phyloP scores from a whole-genome alignment of 2,113 vertebrate species.

The Oxygymnocypris stewartii region DNA sequence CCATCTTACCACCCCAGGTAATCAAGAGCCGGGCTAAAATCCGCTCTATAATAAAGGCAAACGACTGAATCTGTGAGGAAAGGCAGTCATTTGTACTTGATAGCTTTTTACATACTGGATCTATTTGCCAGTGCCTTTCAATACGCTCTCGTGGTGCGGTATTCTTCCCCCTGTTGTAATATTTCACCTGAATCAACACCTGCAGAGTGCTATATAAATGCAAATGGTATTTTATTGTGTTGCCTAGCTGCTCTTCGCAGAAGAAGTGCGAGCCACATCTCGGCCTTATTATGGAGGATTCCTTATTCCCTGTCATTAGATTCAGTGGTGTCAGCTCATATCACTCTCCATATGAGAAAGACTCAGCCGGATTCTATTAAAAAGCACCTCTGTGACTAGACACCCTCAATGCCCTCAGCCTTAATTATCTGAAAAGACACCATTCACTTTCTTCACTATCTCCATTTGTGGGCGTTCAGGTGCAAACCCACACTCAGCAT shows the following conservation, averaged over 20 bases:
- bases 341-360: conserved; percentile 39
- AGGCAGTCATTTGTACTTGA: conserved; percentile 46
- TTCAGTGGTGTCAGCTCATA: conserved; percentile 53
- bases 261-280: conserved; percentile 38
- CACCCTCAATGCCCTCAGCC: conserved; percentile 29
- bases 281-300: conserved; percentile 46
- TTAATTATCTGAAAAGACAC: conserved; percentile 52
- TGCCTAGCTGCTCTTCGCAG: conserved; percentile 35
- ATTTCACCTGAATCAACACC: conserved; percentile 60
- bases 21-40: conserved; percentile 26
- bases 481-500: neutral
- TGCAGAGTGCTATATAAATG: conserved; percentile 64
- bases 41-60: conserved; percentile 23
- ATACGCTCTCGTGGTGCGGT: conserved; percentile 44
- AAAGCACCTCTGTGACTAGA: conserved; percentile 38
- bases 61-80: conserved; percentile 45
- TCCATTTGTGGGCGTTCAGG: conserved; percentile 23
- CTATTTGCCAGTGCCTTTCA: conserved; percentile 47
- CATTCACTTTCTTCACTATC: conserved; percentile 40
- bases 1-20: conserved; percentile 19
- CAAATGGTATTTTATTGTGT: conserved; percentile 58
- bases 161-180: conserved; percentile 48
- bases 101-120: conserved; percentile 48
- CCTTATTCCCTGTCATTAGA: conserved; percentile 54
- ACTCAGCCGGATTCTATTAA: conserved; percentile 45